Conservation (phyloP, 2,888 invertebrate genomes). For the Anthophora plumipes region DNA sequence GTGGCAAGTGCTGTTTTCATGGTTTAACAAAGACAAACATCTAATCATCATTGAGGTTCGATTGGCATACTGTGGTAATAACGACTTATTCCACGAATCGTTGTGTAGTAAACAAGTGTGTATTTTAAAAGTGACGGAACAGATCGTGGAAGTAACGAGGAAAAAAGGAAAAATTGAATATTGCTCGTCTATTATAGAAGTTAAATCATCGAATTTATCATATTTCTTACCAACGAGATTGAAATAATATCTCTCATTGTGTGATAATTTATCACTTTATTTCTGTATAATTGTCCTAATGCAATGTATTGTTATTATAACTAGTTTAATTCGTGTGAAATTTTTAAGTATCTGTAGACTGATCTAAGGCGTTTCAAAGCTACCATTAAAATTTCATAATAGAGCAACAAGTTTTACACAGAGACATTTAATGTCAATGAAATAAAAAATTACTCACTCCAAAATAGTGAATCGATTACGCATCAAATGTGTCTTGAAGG, state of each 20-base stretch:
- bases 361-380: no score
- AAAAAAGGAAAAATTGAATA: not conserved
- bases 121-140: not conserved
- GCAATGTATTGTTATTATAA: no score
- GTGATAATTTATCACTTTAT: not conserved
- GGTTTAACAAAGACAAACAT: slow-evolving; percentile 5
- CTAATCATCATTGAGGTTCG: not conserved
- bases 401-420: not conserved
- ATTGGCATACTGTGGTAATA: not conserved
- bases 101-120: not conserved
- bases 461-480: slow-evolving; percentile 7
- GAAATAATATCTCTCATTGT: not conserved
- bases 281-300: not conserved
- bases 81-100: not conserved
- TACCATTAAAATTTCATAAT: no score
- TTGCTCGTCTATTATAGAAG: not conserved
- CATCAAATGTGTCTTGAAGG: not conserved
- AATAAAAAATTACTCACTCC: not conserved
- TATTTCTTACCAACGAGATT: not conserved
- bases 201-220: not conserved
- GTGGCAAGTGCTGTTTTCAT: not conserved
- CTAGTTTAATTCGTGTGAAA: not conserved
- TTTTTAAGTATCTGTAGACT: no score
- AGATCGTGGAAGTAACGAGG: not conserved
- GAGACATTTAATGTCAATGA: not conserved